Evolutionary conservation across 2,797 vertebrate genomes (phyloP).

Genomic region (Bufotes viridis): DNA sequence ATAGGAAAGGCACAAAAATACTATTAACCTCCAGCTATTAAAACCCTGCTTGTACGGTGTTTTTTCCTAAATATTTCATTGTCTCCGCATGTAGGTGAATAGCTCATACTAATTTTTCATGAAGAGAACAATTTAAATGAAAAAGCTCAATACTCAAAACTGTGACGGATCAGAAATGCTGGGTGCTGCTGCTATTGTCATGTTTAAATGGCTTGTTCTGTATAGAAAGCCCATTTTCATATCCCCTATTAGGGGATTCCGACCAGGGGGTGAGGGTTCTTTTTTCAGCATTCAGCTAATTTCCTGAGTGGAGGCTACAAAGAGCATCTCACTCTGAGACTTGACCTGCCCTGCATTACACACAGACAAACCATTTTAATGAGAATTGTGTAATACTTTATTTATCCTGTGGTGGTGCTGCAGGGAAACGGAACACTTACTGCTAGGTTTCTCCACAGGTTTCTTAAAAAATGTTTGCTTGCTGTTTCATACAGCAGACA

Average conservation of each 20-base stretch:
- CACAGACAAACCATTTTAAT: no score
- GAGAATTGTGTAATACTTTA: no score
- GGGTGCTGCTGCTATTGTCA: not conserved
- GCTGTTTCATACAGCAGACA: no score
- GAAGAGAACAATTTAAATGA: not conserved
- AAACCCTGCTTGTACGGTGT: not conserved
- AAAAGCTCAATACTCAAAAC: not conserved
- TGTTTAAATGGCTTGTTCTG: not conserved
- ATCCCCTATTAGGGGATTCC: no score
- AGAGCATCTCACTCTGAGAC: no score
- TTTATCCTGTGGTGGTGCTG: no score
- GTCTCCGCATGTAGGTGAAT: not conserved
- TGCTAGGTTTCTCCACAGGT: no score
- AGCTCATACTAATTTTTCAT: not conserved
- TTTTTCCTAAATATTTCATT: not conserved
- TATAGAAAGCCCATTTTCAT: no score
- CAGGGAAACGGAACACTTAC: no score
- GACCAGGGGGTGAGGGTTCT: no score
- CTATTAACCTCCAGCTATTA: not conserved
- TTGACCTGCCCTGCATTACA: no score
- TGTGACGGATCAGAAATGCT: not conserved
- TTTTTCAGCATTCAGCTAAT: not conserved
- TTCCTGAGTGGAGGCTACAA: not conserved
- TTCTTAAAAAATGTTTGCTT: no score
- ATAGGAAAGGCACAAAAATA: not conserved